Base-by-base conservation (phyloP, 2,888 invertebrate species). In the Actias luna region DNA sequence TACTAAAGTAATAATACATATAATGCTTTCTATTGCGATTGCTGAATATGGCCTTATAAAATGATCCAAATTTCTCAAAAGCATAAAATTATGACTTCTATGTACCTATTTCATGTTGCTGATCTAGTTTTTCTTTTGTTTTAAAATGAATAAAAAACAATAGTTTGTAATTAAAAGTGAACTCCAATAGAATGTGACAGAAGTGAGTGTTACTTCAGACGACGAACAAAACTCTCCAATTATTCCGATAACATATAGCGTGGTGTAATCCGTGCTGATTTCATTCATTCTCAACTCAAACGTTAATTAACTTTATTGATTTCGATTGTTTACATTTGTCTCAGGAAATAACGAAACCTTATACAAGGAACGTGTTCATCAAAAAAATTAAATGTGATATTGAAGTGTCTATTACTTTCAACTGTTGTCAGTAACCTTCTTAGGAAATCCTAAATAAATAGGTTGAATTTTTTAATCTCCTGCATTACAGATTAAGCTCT, bases 141-240 rank as follows among this genome's bases (percentile, higher is more conserved):
- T 12, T 14, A 59, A 59, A 61, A 8, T 5, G 31, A 29, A 58
- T 36, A 58, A 60, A 57, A 58, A 57, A 39, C 12, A 31, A 36
- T 39, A 18, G 66, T 71, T 66, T 64, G 65, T 72, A 73, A 76
- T 75, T 75, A 76, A 75, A 75, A 70, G 67, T 64, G 64, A 71
- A 68, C 68, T 69, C 68, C 69, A 66, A 58, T 65, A 67, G 52
- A 36, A 46, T 68, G 62, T 68, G 62, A 68, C 64, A 70, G 69
- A 65, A 65, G 73, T 66, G 72, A 69, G 66, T 71, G 64, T 64
- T 76, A 73, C 77, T 79, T 72, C 67, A 66, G 69, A 63, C 60
- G 66, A 61, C 63, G 71, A 77, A 82, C 79, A 83, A 80, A 79
- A 78, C 72, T 67, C 72, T 76, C 75, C 81, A 84, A 84, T 83